Evolutionary conservation across 2,113 vertebrate genomes (phyloP).

Genomic region (Leptobrachium leishanense): DNA sequence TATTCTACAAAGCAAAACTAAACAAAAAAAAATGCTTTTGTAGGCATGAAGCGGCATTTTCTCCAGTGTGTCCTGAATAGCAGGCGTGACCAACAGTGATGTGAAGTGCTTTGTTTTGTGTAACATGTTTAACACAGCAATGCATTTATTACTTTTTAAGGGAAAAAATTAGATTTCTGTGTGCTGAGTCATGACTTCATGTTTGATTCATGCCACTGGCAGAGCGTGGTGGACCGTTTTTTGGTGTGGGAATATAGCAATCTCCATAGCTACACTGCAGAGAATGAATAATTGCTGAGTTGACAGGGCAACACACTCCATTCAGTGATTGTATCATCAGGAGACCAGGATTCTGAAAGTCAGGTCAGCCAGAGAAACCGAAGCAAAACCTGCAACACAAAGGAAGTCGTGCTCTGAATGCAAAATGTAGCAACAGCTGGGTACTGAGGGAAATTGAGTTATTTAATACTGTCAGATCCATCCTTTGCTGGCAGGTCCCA

Average conservation of each 20-base stretch:
- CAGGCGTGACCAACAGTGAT: too few relatives aligned
- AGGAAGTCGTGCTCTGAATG: not conserved
- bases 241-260: constrained; percentile 11
- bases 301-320: not conserved
- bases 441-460: constrained; percentile 1
- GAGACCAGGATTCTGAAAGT: not conserved
- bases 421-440: not conserved
- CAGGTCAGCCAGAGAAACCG: not conserved
- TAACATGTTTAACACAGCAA: too few relatives aligned
- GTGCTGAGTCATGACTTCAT: constrained; percentile 21
- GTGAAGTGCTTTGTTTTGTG: too few relatives aligned
- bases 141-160: not conserved
- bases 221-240: not conserved
- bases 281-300: constrained; percentile 15
- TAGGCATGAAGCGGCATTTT: too few relatives aligned
- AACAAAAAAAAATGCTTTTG: not conserved
- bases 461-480: not conserved
- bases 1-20: too few relatives aligned
- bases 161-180: constrained; percentile 5
- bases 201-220: constrained; percentile 12
- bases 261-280: not conserved
- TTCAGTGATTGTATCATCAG: not conserved
- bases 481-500: too few relatives aligned
- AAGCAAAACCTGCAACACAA: not conserved
- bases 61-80: too few relatives aligned